These are phyloP conservation scores for Rynchops niger DNA, from an alignment of 2,113 vertebrate genomes.

Conservation along the genomic window DNA sequence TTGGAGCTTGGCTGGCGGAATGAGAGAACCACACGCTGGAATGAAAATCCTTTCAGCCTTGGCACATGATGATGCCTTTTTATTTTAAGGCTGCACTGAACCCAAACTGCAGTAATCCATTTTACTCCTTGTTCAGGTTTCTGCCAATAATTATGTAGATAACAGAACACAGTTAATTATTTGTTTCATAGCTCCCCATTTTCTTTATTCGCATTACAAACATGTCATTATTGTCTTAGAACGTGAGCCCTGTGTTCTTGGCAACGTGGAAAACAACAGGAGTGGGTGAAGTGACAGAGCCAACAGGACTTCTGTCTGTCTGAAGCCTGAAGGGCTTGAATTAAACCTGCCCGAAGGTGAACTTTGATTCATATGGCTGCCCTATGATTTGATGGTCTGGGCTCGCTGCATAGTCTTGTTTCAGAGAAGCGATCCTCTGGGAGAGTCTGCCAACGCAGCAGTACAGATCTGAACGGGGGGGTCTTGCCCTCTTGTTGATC, in stretches of 20 bases:
- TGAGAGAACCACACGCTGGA: conserved; percentile 1
- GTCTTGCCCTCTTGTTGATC: not conserved
- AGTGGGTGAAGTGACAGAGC: not conserved
- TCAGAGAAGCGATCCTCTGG: not conserved
- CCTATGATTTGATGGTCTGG: not conserved
- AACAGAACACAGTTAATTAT: conserved; percentile 17
- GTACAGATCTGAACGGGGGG: not conserved
- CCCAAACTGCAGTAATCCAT: conserved; percentile 32
- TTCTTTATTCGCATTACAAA: not conserved
- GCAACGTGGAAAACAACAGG: not conserved
- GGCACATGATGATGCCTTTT: conserved; percentile 27
- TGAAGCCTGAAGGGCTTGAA: not conserved
- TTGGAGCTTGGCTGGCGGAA: conserved; percentile 9
- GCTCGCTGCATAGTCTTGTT: not conserved
- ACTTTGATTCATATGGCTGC: not conserved
- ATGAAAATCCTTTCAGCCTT: conserved; percentile 61
- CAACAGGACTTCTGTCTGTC: not conserved
- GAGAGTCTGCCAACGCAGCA: not conserved
- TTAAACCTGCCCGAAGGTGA: not conserved
- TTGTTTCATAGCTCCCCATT: conserved; percentile 26
- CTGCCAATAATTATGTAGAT: conserved; percentile 50
- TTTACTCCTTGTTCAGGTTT: not conserved
- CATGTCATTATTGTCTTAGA: not conserved
- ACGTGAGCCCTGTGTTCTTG: not conserved
- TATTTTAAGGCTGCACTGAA: conserved; percentile 23